Percentiles rank a stretch among this genome's conserved stretches.
These are phyloP conservation scores for Onthophagus sagittarius DNA, from an alignment of 2,888 invertebrate genomes.

Conservation along the genomic window DNA sequence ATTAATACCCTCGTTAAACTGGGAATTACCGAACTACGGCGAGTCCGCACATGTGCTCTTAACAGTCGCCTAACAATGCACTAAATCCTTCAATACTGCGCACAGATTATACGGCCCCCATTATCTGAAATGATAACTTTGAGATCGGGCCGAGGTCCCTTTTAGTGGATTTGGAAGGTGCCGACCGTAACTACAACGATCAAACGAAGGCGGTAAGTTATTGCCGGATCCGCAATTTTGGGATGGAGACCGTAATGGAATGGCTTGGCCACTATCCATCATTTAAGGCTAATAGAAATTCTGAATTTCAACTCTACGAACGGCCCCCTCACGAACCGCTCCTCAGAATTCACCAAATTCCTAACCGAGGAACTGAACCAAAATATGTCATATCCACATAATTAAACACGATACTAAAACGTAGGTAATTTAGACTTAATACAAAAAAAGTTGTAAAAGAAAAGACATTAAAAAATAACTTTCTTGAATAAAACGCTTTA, in stretches of 20 bases:
- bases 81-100: not conserved
- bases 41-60: not conserved
- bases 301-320: conserved; percentile 18
- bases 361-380: not conserved
- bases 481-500: not conserved
- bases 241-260: conserved; percentile 25
- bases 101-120: not conserved
- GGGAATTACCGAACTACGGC: not conserved
- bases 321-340: not conserved
- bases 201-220: conserved; percentile 13
- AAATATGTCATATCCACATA: not conserved
- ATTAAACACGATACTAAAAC: not conserved
- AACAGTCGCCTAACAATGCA: not conserved
- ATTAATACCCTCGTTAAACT: not conserved
- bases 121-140: not conserved
- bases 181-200: conserved; percentile 8
- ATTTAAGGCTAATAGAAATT: conserved; percentile 30
- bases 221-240: conserved; percentile 10
- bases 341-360: not conserved
- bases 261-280: conserved; percentile 25
- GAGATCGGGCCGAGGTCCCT: not conserved
- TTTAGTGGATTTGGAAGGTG: not conserved
- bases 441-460: not conserved
- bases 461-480: not conserved
- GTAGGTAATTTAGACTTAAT: not conserved